These are phyloP conservation scores for Sula dactylatra DNA, from an alignment of 2,113 vertebrate species.

Conservation along the genomic window DNA sequence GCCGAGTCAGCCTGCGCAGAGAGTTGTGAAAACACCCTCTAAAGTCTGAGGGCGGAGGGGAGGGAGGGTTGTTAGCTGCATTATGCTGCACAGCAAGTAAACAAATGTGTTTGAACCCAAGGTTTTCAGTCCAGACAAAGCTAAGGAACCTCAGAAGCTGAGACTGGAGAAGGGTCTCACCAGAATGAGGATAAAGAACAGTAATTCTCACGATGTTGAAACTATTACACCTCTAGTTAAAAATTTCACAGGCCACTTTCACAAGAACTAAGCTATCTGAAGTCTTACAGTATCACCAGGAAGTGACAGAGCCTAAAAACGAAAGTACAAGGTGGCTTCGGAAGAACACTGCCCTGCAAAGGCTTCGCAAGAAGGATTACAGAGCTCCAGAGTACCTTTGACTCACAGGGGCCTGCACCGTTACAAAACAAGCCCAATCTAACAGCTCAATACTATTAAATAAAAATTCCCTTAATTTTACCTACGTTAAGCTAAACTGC, in stretches of 20 bases:
- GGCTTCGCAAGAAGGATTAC: not conserved
- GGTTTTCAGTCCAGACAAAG: not conserved
- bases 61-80: not conserved
- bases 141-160: not conserved
- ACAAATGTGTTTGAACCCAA: not conserved
- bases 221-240: not conserved
- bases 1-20: not conserved
- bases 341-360: not conserved
- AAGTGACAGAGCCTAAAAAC: not conserved
- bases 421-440: not conserved
- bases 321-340: not conserved
- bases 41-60: not conserved
- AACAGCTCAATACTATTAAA: not conserved
- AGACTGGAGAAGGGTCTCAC: not conserved
- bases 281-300: not conserved
- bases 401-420: not conserved
- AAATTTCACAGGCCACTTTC: not conserved
- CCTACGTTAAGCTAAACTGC: not conserved
- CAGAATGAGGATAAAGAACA: not conserved
- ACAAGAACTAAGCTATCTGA: not conserved
- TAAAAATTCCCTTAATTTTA: not conserved
- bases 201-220: not conserved
- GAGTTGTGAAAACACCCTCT: constrained; percentile 10
- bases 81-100: not conserved
- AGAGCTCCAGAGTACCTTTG: not conserved